phyloP scores from a whole-genome alignment of 2,888 invertebrate genomes.

The Alentia gelatinosa region DNA sequence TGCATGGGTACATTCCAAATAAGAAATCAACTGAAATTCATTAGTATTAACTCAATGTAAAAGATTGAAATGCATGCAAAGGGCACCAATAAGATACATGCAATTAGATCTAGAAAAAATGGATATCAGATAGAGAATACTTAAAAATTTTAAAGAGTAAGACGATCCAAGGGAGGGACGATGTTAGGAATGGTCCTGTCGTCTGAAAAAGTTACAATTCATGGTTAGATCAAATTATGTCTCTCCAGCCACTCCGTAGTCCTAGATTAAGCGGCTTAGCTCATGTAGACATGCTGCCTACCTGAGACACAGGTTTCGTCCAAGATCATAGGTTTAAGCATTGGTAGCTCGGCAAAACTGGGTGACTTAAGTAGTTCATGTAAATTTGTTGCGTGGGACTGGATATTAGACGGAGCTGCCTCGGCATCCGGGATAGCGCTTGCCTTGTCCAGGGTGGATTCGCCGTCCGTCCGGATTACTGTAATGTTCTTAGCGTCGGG shows the following conservation, averaged over 20 bases:
- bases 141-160: no score
- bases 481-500: slow-evolving; percentile 35
- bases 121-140: no score
- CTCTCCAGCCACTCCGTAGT: not conserved
- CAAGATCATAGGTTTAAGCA: not conserved
- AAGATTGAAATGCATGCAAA: no score
- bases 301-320: not conserved
- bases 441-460: slow-evolving; percentile 19
- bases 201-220: no score
- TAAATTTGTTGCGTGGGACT: slow-evolving; percentile 57
- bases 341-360: slow-evolving; percentile 45
- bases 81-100: no score
- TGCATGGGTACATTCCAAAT: no score
- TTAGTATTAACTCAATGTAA: no score
- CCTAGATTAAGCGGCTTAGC: not conserved
- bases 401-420: slow-evolving; percentile 22
- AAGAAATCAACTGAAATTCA: no score
- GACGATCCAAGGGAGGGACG: no score
- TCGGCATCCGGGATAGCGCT: slow-evolving; percentile 11
- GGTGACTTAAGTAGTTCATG: slow-evolving; percentile 65
- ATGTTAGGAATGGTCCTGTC: no score
- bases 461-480: slow-evolving; percentile 56
- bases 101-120: no score
- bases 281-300: not conserved
- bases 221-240: no score